Base-by-base conservation (phyloP, 2,113 vertebrate species). In the Tragelaphus buxtoni region DNA sequence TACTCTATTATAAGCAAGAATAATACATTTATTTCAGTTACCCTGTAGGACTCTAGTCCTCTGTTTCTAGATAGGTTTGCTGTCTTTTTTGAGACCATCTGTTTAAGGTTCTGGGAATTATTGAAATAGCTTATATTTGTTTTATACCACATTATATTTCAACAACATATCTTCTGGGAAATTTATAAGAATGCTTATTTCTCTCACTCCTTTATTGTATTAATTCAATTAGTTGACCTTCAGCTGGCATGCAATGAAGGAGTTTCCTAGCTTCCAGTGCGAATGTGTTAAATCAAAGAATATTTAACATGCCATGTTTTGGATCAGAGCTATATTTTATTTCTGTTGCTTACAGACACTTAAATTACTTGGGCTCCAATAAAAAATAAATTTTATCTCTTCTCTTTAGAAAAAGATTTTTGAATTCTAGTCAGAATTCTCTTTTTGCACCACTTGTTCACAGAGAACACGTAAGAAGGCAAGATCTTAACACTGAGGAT, bases 81-180 rank as follows among this genome's bases (percentile, higher is more conserved):
- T 88, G 72, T 96, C 94, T 97, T 97, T 94, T 85, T 65, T 65
- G 94, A 1, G 1, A 83, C 84, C 45, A 81, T 35, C 10, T 90
- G 76, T 88, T 94, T 72, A 95, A 96, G 56, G 94, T 91, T 97
- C 94, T 88, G 77, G 95, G 97, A 98, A 97, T 98, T 97, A 80
- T 9, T 93, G 58, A 97, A 98, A 97, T 79, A 97, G 97, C 90
- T 98, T 97, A 97, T 49, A 97, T 97, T 98, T 91, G 90, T 97
- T 98, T 96, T 94, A 47, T 10, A 9, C 91, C 45, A 30, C 49
- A 60, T 86, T 96, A 96, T 60, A 95, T 84, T 88, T 93, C 61
- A 92, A 42, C 47, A 91, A 53, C 9, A 5, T 91, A 49, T 60
- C 86, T 95, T 84, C 39, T 49, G 49, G 85, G n/a, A 80, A 92